phyloP scores from a whole-genome alignment of 2,113 vertebrate species.

The Daubentonia madagascariensis region DNA sequence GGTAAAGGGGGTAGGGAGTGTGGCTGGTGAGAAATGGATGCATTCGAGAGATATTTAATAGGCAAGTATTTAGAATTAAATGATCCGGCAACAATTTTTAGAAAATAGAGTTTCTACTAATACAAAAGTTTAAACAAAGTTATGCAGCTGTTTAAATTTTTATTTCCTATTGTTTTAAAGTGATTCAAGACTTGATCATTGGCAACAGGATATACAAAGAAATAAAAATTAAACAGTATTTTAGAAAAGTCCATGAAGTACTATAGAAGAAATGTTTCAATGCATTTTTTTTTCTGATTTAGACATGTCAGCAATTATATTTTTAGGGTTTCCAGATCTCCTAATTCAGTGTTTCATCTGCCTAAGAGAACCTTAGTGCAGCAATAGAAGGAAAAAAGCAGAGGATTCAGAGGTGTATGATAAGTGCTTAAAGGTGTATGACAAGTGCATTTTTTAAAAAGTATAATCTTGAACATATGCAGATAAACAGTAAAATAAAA shows the following conservation, averaged over 20 bases:
- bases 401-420: background rate
- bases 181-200: background rate
- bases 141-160: background rate
- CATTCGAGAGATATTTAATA: background rate
- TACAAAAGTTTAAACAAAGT: background rate
- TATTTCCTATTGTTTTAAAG: background rate
- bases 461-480: background rate
- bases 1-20: background rate
- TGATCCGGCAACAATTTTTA: background rate
- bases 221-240: background rate
- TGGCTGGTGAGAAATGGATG: background rate
- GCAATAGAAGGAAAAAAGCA: background rate
- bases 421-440: background rate
- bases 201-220: background rate
- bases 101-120: background rate
- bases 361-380: background rate
- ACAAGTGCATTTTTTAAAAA: background rate
- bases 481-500: background rate
- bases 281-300: background rate
- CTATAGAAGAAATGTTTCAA: background rate
- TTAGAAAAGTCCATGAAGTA: background rate
- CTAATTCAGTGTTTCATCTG: background rate
- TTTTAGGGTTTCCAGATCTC: background rate
- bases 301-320: background rate
- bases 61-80: background rate